A percentile compares a stretch with the other conserved stretches of the same genome.
Evolutionary conservation across 2,113 vertebrate genomes (phyloP).

Genomic region (Oryzias curvinotus): DNA sequence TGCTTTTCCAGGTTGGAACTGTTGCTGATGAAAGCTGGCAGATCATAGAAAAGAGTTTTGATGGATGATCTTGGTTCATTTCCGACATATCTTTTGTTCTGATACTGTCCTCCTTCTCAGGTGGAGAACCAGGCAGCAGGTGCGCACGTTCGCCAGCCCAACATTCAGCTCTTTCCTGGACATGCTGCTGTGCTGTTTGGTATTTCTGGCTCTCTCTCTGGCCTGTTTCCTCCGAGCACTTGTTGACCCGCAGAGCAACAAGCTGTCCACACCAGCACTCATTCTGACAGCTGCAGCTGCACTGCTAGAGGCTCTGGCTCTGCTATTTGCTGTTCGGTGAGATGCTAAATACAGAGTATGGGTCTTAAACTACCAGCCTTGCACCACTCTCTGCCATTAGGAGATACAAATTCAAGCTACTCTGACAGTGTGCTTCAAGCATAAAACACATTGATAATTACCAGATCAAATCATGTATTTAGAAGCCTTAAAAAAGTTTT

Average conservation of each 20-base stretch:
- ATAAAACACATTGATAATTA: not conserved
- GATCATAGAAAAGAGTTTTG: not conserved
- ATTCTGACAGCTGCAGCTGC: slow-evolving; percentile 79
- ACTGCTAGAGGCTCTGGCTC: slow-evolving; percentile 84
- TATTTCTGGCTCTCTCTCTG: slow-evolving; percentile 89
- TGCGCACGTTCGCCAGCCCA: slow-evolving; percentile 93
- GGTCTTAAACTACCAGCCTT: not conserved
- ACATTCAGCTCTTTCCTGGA: slow-evolving; percentile 95
- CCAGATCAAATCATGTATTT: not conserved
- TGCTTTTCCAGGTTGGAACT: not conserved
- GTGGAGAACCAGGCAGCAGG: slow-evolving; percentile 71
- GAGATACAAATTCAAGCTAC: not conserved
- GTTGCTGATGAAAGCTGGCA: not conserved
- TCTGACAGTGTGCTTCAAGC: not conserved
- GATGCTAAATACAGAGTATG: slow-evolving; percentile 2
- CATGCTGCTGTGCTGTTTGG: slow-evolving; percentile 86
- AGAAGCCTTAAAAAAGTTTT: too few relatives aligned
- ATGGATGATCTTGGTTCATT: not conserved
- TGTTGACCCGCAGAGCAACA: slow-evolving; percentile 49
- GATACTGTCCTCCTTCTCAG: slow-evolving; percentile 44
- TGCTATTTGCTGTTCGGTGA: slow-evolving; percentile 90
- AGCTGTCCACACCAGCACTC: slow-evolving; percentile 75
- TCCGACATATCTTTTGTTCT: not conserved
- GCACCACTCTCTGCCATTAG: not conserved
- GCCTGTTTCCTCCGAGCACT: slow-evolving; percentile 90